Base-by-base conservation (phyloP, 1,140 invertebrate genomes). In the Diorhabda sublineata region DNA sequence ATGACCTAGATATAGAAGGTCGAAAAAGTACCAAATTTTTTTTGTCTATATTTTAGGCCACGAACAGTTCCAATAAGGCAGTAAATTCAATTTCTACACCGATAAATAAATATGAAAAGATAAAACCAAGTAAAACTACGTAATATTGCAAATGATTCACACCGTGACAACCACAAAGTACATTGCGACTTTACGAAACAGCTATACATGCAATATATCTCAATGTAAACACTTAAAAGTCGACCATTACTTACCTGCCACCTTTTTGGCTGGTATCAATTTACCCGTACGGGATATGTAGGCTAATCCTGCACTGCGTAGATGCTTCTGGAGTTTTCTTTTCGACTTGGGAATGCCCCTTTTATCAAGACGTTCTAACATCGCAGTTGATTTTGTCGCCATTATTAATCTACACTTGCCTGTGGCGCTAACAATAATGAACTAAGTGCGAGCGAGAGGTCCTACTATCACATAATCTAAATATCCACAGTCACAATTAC, bases 251-350 rank as follows among this genome's bases (percentile, higher is more conserved):
- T 62, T 77, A 83, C 82, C 82, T 82, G 81, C 76, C 60, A 82
- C 81, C 77, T 77, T 80, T 75, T 83, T 83, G 6, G 82, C 82
- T 52, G 82, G 80, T 71, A 83, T 80, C 66, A 82, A 70, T 76
- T 82, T 82, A 61, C 82, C 82, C 42, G 82, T 81, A 58, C 81
- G 71, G 57, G 82, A 83, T 70, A 83, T 77, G 75, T 83, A 83
- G 67, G 80, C 81, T 72, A 81, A 73, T 45, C 82, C 82, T 43
- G 81, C 77, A 69, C 81, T 82, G 60, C 82, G 75, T 69, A 83
- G 73, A 71, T 82, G 79, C 73, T 82, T 83, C 72, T 82, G 81
- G 45, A 82, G 69, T 78, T 81, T 82, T 71, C 81, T 70, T 71
- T 82, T 81, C 66, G 78, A 78, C 69, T 80, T 78, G 65, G 80